phyloP scores from a whole-genome alignment of 2,888 invertebrate genomes.

The Eurytoma californica region DNA sequence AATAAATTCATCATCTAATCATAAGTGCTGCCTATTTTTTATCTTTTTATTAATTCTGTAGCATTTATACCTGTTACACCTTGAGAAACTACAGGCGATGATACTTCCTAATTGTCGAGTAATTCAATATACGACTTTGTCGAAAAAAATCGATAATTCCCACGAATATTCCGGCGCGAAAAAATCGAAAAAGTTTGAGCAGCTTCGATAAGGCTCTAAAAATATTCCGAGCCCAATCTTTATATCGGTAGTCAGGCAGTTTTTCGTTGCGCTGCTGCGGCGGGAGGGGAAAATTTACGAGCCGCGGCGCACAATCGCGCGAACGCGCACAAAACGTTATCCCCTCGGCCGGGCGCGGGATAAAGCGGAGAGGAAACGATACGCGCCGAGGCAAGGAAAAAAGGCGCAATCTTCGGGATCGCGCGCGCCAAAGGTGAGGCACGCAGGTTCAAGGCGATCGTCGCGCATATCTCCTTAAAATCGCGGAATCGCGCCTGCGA shows the following conservation, averaged over 20 bases:
- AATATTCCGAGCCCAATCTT: constrained; percentile 25
- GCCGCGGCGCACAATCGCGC: constrained; percentile 43
- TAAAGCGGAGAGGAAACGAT: constrained; percentile 33
- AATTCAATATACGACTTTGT: too few species aligned
- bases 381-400: constrained; percentile 27
- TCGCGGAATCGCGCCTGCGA: constrained; percentile 33
- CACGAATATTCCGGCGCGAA: background rate
- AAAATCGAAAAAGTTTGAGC: background rate
- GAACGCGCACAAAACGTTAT: constrained; percentile 30
- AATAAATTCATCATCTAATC: too few species aligned
- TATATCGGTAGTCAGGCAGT: constrained; percentile 1
- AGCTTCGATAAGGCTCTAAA: background rate
- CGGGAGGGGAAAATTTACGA: constrained; percentile 52
- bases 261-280: background rate
- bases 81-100: too few species aligned
- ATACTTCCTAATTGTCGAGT: too few species aligned
- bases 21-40: too few species aligned
- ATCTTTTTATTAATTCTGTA: too few species aligned
- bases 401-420: constrained; percentile 50
- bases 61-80: too few species aligned
- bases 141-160: background rate
- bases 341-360: constrained; percentile 34
- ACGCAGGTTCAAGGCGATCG: constrained; percentile 46
- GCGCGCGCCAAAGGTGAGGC: constrained; percentile 54
- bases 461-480: constrained; percentile 45